These are phyloP conservation scores for Gasteruption jaculator DNA, from an alignment of 2,888 invertebrate genomes.

Conservation along the genomic window DNA sequence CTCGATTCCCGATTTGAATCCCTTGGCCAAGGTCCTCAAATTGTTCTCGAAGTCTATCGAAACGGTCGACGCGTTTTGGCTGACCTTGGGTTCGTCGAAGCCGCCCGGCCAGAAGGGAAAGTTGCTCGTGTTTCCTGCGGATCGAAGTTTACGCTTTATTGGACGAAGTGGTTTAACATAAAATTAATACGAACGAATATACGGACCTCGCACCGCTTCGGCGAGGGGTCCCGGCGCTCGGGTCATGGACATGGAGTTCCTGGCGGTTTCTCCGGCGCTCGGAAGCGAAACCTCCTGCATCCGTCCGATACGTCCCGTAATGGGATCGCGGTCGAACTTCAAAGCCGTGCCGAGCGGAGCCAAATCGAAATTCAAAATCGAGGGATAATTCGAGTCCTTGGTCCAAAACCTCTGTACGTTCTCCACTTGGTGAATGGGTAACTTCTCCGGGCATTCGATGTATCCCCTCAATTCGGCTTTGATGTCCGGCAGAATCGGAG, in stretches of 20 bases:
- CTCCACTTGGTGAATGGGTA: constrained; percentile 70
- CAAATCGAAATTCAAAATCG: constrained; percentile 54
- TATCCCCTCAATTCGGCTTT: constrained; percentile 64
- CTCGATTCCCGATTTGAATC: constrained; percentile 39
- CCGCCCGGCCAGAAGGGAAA: constrained; percentile 88
- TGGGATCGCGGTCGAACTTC: constrained; percentile 64
- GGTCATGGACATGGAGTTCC: constrained; percentile 75
- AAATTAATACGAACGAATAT: neutral
- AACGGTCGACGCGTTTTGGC: constrained; percentile 22
- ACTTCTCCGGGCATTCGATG: constrained; percentile 63
- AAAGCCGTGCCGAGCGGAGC: constrained; percentile 55
- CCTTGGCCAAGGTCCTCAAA: constrained; percentile 40
- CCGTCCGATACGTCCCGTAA: constrained; percentile 71
- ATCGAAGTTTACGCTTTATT: neutral
- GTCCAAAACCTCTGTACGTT: constrained; percentile 66
- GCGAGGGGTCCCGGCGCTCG: constrained; percentile 71
- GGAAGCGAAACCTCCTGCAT: constrained; percentile 61
- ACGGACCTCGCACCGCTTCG: constrained; percentile 64
- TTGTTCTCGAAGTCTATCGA: constrained; percentile 43
- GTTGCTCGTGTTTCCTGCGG: constrained; percentile 67
- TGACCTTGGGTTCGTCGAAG: constrained; percentile 58
- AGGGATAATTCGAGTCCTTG: constrained; percentile 55
- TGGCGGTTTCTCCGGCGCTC: constrained; percentile 62
- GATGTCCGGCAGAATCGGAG: constrained; percentile 65
- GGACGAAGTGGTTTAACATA: neutral